These are phyloP conservation scores for Cheirogaleus major DNA, from an alignment of 2,797 vertebrate genomes.

Conservation along the genomic window DNA sequence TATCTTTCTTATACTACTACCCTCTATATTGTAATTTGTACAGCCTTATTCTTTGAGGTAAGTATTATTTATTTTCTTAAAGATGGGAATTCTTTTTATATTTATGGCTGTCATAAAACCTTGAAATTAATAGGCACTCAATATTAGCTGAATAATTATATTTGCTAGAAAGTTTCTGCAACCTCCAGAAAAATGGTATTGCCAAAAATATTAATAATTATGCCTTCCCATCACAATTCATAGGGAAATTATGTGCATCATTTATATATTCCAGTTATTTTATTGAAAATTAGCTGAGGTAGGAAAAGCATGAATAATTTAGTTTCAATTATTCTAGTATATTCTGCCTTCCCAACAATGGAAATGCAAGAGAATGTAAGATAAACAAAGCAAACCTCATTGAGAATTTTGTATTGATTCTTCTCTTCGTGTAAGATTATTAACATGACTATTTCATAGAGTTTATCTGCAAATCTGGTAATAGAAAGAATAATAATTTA, in stretches of 20 bases:
- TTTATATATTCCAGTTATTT: constrained; percentile 64
- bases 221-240: constrained; percentile 41
- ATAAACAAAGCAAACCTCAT: constrained; percentile 18
- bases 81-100: neutral
- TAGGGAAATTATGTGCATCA: constrained; percentile 44
- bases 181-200: constrained; percentile 39
- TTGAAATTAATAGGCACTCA: constrained; percentile 1
- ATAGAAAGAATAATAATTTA: constrained; percentile 67
- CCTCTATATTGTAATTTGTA: neutral
- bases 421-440: constrained; percentile 56
- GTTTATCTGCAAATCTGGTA: constrained; percentile 61
- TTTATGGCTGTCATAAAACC: neutral
- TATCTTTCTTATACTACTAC: neutral
- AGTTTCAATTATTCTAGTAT: constrained; percentile 67
- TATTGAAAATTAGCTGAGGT: constrained; percentile 69
- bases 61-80: neutral
- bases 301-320: constrained; percentile 68
- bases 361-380: constrained; percentile 24
- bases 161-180: constrained; percentile 58
- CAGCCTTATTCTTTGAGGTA: neutral
- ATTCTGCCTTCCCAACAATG: constrained; percentile 36
- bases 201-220: constrained; percentile 52
- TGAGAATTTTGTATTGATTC: constrained; percentile 39
- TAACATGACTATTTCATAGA: constrained; percentile 58
- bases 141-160: constrained; percentile 54